Conservation (phyloP, 2,113 vertebrate genomes). For the Nestor notabilis region DNA sequence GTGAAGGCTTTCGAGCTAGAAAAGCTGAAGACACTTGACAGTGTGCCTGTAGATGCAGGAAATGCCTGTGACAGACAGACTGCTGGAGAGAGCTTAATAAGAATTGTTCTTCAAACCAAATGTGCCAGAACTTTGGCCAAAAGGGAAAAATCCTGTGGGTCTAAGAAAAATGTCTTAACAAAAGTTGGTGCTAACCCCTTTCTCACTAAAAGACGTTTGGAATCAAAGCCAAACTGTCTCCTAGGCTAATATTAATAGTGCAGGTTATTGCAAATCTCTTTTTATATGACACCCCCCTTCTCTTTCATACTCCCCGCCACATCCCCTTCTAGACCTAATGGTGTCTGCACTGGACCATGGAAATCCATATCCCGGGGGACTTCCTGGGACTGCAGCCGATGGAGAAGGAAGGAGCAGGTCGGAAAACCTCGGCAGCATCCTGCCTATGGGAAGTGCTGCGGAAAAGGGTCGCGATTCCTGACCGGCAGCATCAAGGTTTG, state of each 20-base stretch:
- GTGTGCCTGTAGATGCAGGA: neutral
- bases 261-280: neutral
- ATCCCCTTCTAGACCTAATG: neutral
- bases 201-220: neutral
- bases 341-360: neutral
- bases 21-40: neutral
- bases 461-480: neutral
- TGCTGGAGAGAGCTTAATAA: slow-evolving; percentile 6
- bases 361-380: neutral
- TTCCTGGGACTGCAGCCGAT: neutral
- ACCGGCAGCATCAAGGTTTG: neutral
- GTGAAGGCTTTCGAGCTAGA: slow-evolving; percentile 2
- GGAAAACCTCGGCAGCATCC: neutral
- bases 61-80: slow-evolving; percentile 7
- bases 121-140: neutral
- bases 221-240: neutral
- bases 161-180: neutral
- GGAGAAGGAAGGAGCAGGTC: neutral
- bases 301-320: neutral
- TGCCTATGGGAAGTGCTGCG: neutral
- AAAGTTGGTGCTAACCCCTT: neutral
- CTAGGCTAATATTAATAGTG: neutral
- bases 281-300: neutral
- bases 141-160: neutral
- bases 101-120: slow-evolving; percentile 17